Evolutionary conservation across 2,797 vertebrate genomes (phyloP).

Genomic region (Meriones psammophilus): DNA sequence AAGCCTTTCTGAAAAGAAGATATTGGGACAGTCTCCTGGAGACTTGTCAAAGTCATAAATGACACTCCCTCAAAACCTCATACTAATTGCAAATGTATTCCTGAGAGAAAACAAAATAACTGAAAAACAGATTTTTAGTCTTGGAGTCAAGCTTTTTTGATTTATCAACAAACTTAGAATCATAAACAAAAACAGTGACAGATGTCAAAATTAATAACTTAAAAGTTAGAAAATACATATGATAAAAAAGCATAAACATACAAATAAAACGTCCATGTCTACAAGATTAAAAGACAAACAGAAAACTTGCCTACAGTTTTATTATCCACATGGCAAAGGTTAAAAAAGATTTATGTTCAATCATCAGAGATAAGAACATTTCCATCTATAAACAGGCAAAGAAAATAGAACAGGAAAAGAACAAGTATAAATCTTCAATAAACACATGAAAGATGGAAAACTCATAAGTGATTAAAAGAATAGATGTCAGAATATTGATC

Average conservation of each 20-base stretch:
- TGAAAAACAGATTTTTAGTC: neutral
- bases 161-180: constrained; percentile 28
- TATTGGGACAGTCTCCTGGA: neutral
- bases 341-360: neutral
- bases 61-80: neutral
- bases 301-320: neutral
- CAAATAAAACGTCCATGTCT: neutral
- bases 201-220: neutral
- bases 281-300: constrained; percentile 12
- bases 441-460: neutral
- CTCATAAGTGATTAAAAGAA: constrained; percentile 32
- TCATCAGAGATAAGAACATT: constrained; percentile 5
- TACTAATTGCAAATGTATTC: constrained; percentile 38
- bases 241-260: neutral
- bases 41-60: constrained; percentile 19
- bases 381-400: neutral
- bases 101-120: constrained; percentile 41
- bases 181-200: constrained; percentile 39
- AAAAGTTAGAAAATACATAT: constrained; percentile 10
- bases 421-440: neutral
- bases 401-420: neutral
- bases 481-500: neutral
- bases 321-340: neutral
- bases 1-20: constrained; percentile 21
- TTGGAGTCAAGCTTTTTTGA: constrained; percentile 2